Conservation (phyloP, 2,888 invertebrate species). For the Aradus depressus region DNA sequence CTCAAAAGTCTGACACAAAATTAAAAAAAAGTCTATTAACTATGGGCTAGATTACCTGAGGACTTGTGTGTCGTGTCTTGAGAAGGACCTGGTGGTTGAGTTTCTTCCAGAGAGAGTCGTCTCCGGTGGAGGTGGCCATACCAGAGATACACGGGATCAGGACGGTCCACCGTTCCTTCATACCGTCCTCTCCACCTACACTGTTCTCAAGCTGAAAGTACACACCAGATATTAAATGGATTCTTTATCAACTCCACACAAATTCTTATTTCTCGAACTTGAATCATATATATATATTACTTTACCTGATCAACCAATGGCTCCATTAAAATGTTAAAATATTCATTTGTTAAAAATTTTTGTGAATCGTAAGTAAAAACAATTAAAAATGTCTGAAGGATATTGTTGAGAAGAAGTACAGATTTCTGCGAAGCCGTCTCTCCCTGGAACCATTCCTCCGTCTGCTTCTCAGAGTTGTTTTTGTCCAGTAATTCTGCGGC, state of each 20-base stretch:
- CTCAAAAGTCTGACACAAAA: no score
- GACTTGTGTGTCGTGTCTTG: slow-evolving; percentile 63
- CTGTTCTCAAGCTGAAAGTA: slow-evolving; percentile 52
- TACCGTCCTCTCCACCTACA: slow-evolving; percentile 46
- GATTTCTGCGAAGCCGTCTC: slow-evolving; percentile 44
- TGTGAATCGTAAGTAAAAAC: slow-evolving; percentile 75
- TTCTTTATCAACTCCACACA: background rate
- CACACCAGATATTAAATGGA: background rate
- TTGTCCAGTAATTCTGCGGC: slow-evolving; percentile 59
- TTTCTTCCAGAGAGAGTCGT: slow-evolving; percentile 80
- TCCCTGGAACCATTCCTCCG: slow-evolving; percentile 11
- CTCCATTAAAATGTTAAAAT: slow-evolving; percentile 73
- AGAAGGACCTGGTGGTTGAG: slow-evolving; percentile 80
- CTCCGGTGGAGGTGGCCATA: slow-evolving; percentile 68
- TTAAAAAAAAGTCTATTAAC: no score
- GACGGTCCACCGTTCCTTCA: slow-evolving; percentile 49
- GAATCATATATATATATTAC: no score
- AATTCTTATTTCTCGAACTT: background rate
- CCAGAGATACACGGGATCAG: slow-evolving; percentile 72
- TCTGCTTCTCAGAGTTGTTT: slow-evolving; percentile 52
- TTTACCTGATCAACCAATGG: slow-evolving; percentile 73
- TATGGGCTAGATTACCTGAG: slow-evolving; percentile 11
- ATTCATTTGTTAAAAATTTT: slow-evolving; percentile 70
- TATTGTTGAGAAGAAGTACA: slow-evolving; percentile 52
- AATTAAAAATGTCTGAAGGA: slow-evolving; percentile 61